Evolutionary conservation across 2,113 vertebrate species (phyloP).

Genomic region (Sturnus vulgaris): DNA sequence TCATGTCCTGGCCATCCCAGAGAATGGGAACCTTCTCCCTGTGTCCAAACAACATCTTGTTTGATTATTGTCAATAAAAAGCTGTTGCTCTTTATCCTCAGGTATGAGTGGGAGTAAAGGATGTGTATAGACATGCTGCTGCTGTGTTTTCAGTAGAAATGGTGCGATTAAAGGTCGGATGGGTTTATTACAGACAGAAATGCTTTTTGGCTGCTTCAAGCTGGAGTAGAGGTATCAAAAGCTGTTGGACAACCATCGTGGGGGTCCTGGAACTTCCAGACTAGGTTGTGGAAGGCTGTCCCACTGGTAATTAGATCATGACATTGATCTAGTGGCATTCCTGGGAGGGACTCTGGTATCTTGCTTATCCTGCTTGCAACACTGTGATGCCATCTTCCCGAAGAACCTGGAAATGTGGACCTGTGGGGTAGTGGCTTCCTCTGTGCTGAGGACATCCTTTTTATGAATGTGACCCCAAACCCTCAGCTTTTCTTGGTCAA

Average conservation of each 20-base stretch:
- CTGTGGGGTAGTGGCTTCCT: neutral
- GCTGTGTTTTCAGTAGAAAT: neutral
- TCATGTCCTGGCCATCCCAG: neutral
- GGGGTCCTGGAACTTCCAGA: no score
- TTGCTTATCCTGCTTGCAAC: neutral
- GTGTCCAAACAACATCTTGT: neutral
- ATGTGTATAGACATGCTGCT: neutral
- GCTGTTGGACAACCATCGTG: neutral
- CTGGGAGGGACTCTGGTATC: neutral
- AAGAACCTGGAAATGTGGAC: neutral
- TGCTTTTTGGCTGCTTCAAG: neutral
- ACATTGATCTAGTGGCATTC: neutral
- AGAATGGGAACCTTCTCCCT: neutral
- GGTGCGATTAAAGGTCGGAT: neutral
- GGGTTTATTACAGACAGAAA: neutral
- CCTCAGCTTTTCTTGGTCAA: neutral
- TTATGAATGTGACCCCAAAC: neutral
- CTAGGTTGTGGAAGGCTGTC: neutral
- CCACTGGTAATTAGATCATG: neutral
- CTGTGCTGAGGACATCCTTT: neutral
- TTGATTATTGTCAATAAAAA: neutral
- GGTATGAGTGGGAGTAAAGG: neutral
- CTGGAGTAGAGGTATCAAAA: neutral
- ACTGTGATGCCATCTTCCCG: rapidly evolving
- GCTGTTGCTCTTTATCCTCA: neutral